Conservation (phyloP, 2,113 vertebrate genomes). For the Indicator maculatus region DNA sequence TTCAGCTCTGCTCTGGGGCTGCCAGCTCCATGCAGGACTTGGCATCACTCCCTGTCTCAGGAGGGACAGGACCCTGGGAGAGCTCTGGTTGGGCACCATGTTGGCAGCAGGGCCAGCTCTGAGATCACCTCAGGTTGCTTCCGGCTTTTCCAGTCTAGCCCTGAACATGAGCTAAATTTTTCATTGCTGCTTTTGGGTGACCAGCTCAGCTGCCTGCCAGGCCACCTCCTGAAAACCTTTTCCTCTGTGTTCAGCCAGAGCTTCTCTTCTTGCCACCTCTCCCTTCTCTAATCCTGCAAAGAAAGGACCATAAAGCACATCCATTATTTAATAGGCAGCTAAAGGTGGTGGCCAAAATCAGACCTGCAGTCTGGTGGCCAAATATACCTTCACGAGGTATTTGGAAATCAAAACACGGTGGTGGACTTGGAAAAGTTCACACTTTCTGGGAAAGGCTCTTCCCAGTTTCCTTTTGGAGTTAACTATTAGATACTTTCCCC, state of each 20-base stretch:
- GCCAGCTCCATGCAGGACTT: not conserved
- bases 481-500: not conserved
- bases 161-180: not conserved
- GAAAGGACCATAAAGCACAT: not conserved
- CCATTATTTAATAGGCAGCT: not conserved
- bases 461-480: not conserved
- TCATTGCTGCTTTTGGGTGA: accelerated
- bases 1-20: not conserved
- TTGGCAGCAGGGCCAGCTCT: not conserved
- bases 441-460: not conserved
- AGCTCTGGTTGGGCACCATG: accelerated
- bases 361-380: not conserved
- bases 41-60: not conserved
- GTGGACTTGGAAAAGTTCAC: not conserved
- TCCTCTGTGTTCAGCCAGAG: not conserved
- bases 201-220: not conserved
- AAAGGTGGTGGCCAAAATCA: not conserved
- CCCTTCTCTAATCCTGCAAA: not conserved
- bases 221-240: not conserved
- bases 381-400: not conserved
- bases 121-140: not conserved
- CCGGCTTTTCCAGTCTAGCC: not conserved
- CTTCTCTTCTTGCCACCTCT: not conserved
- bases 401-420: not conserved
- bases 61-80: accelerated